Evolutionary conservation across 64 coral and sea anemone genomes (phyloP).

Genomic region (Stylophora pistillata): DNA sequence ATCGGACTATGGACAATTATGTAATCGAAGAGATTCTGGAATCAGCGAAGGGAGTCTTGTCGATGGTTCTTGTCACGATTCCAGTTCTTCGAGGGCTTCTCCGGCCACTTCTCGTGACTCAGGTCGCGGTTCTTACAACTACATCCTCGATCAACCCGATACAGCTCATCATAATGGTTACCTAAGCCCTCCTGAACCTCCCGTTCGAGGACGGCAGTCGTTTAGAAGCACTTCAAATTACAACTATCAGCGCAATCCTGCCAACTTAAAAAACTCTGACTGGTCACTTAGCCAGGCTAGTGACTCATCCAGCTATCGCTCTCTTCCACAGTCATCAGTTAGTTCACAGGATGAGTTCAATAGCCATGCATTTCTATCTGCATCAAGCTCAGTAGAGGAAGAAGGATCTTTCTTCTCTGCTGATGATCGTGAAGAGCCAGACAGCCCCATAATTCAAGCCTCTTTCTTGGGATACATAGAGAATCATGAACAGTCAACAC

Average conservation of each 20-base stretch:
- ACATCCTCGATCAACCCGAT: slow-evolving; percentile 71
- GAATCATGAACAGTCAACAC: slow-evolving; percentile 62
- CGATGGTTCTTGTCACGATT: slow-evolving; percentile 59
- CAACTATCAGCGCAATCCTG: neutral
- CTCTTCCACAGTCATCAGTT: slow-evolving; percentile 62
- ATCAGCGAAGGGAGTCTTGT: slow-evolving; percentile 88
- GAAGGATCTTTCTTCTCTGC: slow-evolving; percentile 75
- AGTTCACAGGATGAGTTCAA: slow-evolving; percentile 54
- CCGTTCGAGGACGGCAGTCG: neutral
- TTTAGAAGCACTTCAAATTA: slow-evolving; percentile 27
- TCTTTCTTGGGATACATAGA: slow-evolving; percentile 75
- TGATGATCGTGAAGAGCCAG: slow-evolving; percentile 73
- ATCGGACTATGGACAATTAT: slow-evolving; percentile 13
- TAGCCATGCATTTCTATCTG: slow-evolving; percentile 61
- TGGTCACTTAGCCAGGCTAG: slow-evolving; percentile 40
- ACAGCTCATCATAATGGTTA: slow-evolving; percentile 62
- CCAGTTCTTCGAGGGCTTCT: slow-evolving; percentile 54
- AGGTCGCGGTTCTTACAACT: slow-evolving; percentile 78
- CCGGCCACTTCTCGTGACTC: slow-evolving; percentile 69
- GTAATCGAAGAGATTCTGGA: slow-evolving; percentile 85
- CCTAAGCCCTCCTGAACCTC: slow-evolving; percentile 54
- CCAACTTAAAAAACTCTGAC: slow-evolving; percentile 44
- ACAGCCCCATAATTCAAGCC: slow-evolving; percentile 66
- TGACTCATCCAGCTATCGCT: slow-evolving; percentile 41
- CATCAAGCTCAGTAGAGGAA: slow-evolving; percentile 60